Evolutionary conservation across 2,797 vertebrate genomes (phyloP).

Genomic region (Sebastes trivittatus): DNA sequence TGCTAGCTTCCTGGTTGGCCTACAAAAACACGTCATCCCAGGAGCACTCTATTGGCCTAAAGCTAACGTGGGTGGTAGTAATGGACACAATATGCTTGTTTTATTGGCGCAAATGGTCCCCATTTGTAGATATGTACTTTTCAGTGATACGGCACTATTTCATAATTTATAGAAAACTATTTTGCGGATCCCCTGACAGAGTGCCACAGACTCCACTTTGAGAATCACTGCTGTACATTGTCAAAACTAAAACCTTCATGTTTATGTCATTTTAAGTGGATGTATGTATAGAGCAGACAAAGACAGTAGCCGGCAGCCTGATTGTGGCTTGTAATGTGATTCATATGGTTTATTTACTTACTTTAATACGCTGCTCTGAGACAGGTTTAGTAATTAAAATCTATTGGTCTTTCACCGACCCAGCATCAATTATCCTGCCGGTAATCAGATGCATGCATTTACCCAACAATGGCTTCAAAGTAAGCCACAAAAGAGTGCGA

Average conservation of each 20-base stretch:
- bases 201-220: too few species aligned
- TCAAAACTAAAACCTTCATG: background rate
- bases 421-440: constrained; percentile 49
- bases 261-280: background rate
- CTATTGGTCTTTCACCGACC: constrained; percentile 56
- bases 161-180: too few species aligned
- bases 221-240: background rate
- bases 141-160: fast-evolving
- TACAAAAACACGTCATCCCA: too few species aligned
- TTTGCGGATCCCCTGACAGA: too few species aligned
- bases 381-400: constrained; percentile 68
- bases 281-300: background rate
- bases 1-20: too few species aligned
- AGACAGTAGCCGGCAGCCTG: constrained; percentile 3
- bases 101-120: too few species aligned
- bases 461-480: constrained; percentile 44
- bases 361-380: constrained; percentile 49
- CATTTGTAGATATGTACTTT: too few species aligned
- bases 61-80: too few species aligned
- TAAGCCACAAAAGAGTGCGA: constrained; percentile 27
- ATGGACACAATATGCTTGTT: too few species aligned
- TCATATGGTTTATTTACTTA: constrained; percentile 55
- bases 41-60: too few species aligned
- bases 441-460: constrained; percentile 57
- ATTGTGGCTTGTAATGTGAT: constrained; percentile 48